Evolutionary conservation across 2,113 vertebrate genomes (phyloP).

Genomic region (Rhinolophus sinicus): DNA sequence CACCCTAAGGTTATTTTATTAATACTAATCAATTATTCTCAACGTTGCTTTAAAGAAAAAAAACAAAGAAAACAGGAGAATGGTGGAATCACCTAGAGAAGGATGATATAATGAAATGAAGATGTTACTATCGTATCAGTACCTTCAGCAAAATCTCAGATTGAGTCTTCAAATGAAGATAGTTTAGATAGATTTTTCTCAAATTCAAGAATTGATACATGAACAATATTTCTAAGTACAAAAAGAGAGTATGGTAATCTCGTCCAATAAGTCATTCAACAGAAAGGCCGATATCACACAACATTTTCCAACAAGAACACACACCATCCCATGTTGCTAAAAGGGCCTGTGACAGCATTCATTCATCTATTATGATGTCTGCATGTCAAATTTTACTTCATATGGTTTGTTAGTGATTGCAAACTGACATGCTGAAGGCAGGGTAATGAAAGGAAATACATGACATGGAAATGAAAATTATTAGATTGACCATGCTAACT

Average conservation of each 20-base stretch:
- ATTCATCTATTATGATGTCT: background rate
- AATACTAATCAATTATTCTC: background rate
- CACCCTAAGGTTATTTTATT: conserved; percentile 2
- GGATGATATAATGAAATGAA: background rate
- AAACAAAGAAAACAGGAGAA: background rate
- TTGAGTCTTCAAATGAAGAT: background rate
- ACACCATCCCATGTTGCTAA: background rate
- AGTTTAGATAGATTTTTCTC: background rate
- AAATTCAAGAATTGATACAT: background rate
- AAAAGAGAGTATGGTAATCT: background rate
- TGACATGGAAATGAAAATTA: background rate
- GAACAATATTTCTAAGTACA: background rate
- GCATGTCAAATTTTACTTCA: background rate
- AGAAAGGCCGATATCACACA: background rate
- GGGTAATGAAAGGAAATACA: background rate
- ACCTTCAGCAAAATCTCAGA: background rate
- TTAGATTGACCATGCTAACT: background rate
- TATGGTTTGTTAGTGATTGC: background rate
- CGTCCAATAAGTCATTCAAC: background rate
- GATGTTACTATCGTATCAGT: background rate
- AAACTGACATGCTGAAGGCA: background rate
- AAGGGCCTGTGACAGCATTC: background rate
- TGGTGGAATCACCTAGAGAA: background rate
- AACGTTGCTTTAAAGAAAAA: background rate
- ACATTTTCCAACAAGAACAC: background rate